These are phyloP conservation scores for Rhamphomyia laevipes DNA, from an alignment of 2,888 invertebrate genomes.

Conservation along the genomic window DNA sequence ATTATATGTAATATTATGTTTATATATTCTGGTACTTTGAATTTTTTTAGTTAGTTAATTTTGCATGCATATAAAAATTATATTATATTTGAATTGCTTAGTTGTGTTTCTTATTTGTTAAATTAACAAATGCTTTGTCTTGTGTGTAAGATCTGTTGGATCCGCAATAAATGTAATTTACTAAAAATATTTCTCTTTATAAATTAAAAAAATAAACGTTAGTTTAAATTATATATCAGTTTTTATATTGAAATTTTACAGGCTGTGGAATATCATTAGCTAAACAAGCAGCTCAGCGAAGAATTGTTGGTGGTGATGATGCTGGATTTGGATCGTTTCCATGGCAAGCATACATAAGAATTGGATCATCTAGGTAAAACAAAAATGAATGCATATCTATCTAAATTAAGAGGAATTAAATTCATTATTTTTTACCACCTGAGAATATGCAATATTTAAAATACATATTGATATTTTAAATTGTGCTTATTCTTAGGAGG, in stretches of 20 bases:
- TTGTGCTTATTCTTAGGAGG: background rate
- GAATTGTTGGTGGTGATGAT: conserved; percentile 88
- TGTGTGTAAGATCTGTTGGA: too few relatives aligned
- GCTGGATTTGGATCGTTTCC: conserved; percentile 91
- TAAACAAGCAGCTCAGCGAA: conserved; percentile 74
- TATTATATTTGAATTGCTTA: too few relatives aligned
- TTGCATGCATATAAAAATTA: too few relatives aligned
- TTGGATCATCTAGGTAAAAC: conserved; percentile 71
- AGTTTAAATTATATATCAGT: too few relatives aligned
- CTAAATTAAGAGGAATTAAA: too few relatives aligned
- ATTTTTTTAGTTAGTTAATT: too few relatives aligned
- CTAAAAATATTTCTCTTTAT: too few relatives aligned
- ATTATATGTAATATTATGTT: too few relatives aligned
- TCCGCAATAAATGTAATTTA: too few relatives aligned
- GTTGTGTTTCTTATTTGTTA: too few relatives aligned
- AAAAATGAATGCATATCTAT: background rate
- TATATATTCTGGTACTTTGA: too few relatives aligned
- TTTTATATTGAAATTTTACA: conserved; percentile 35
- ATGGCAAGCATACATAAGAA: conserved; percentile 91
- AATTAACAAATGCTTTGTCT: too few relatives aligned
- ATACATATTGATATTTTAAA: background rate
- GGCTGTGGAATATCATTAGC: conserved; percentile 80
- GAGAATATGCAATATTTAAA: background rate
- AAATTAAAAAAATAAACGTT: background rate
- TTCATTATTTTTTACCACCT: background rate